These are phyloP conservation scores for Rambutsinella grinnellia DNA, from an alignment of 2,888 invertebrate genomes.

Conservation along the genomic window DNA sequence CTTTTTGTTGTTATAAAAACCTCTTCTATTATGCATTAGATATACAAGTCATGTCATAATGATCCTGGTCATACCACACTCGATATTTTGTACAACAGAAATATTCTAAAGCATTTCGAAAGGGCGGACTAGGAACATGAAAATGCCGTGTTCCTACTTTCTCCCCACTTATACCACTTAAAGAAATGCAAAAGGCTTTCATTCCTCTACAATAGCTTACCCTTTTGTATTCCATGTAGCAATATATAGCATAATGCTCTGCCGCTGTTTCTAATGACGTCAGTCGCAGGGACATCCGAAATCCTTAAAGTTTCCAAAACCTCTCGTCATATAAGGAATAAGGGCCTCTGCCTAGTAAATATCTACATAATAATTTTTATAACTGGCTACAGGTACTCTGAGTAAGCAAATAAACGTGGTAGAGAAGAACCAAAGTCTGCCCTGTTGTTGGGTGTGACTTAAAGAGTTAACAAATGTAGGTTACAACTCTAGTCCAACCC, in stretches of 20 bases:
- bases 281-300: slow-evolving; percentile 55
- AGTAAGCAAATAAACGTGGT: neutral
- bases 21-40: neutral
- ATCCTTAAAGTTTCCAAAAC: slow-evolving; percentile 52
- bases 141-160: slow-evolving; percentile 1
- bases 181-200: too few species aligned
- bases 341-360: slow-evolving; percentile 36
- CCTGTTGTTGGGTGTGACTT: slow-evolving; percentile 52
- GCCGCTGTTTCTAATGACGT: slow-evolving; percentile 31
- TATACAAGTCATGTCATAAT: neutral
- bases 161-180: too few species aligned
- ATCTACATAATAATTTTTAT: neutral
- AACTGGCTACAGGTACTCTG: neutral
- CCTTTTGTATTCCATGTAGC: neutral
- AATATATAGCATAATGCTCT: neutral
- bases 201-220: neutral
- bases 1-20: too few species aligned
- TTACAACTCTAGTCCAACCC: slow-evolving; percentile 23
- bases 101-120: neutral
- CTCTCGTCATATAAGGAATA: slow-evolving; percentile 30
- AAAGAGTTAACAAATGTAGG: slow-evolving; percentile 49
- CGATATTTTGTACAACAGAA: neutral
- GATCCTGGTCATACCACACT: neutral
- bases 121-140: neutral
- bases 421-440: neutral